phyloP scores from a whole-genome alignment of 2,888 invertebrate genomes.

The Oeneis ivallda region DNA sequence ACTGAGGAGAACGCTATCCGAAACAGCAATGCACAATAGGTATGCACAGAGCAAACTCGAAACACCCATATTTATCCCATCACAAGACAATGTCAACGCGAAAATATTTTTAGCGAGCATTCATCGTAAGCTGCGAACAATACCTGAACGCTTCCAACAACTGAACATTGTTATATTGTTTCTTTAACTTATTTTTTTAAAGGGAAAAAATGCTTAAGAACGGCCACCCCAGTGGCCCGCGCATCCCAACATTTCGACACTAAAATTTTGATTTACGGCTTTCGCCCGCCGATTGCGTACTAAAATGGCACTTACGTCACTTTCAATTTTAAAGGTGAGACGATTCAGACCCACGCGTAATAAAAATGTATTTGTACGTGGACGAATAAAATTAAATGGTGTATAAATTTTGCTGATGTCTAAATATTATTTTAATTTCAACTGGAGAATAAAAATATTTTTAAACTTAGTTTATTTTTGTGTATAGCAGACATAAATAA shows the following conservation, averaged over 20 bases:
- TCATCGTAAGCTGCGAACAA: slow-evolving; percentile 66
- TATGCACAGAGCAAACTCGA: slow-evolving; percentile 18
- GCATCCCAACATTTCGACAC: slow-evolving; percentile 80
- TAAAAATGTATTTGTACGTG: slow-evolving; percentile 42
- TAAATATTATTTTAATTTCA: slow-evolving; percentile 18
- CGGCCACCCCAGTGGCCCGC: slow-evolving; percentile 79
- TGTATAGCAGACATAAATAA: background rate
- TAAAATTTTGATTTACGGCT: slow-evolving; percentile 81
- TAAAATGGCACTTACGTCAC: slow-evolving; percentile 81
- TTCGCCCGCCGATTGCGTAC: slow-evolving; percentile 78
- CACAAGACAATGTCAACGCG: slow-evolving; percentile 54
- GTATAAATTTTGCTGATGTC: slow-evolving; percentile 15
- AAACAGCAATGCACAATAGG: background rate
- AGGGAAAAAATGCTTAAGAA: slow-evolving; percentile 58
- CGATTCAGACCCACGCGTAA: slow-evolving; percentile 61
- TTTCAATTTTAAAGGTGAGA: slow-evolving; percentile 78
- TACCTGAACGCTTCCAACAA: slow-evolving; percentile 60
- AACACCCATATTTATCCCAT: slow-evolving; percentile 29
- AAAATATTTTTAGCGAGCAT: slow-evolving; percentile 46
- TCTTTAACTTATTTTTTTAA: slow-evolving; percentile 63
- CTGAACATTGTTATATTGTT: slow-evolving; percentile 74
- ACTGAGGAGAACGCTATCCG: background rate
- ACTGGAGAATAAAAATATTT: background rate
- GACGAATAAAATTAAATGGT: slow-evolving; percentile 34
- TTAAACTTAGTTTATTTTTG: background rate